phyloP scores from a whole-genome alignment of 2,888 invertebrate genomes.

The Philopedon plagiatum region DNA sequence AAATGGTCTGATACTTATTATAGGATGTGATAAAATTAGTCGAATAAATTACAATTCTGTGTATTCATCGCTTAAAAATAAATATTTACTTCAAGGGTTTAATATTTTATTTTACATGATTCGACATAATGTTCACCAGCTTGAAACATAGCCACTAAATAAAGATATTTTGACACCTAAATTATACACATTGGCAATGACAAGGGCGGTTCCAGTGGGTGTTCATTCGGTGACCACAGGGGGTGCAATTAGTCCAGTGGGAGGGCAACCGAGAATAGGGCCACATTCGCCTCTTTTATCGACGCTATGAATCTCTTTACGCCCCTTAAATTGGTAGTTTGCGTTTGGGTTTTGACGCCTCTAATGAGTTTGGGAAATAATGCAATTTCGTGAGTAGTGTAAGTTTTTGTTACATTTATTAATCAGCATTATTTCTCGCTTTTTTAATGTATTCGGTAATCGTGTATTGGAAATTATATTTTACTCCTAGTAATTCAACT shows the following conservation, averaged over 20 bases:
- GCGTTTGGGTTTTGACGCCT: slow-evolving; percentile 33
- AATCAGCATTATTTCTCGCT: no score
- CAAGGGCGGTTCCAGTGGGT: slow-evolving; percentile 53
- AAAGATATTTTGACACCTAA: slow-evolving; percentile 54
- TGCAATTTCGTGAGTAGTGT: neutral
- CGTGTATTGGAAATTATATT: no score
- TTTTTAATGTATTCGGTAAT: no score
- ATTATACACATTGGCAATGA: slow-evolving; percentile 56
- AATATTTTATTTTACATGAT: neutral
- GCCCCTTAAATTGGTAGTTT: slow-evolving; percentile 42
- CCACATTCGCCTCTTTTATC: slow-evolving; percentile 52
- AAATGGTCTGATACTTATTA: no score
- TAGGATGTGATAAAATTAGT: no score
- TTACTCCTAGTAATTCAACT: no score
- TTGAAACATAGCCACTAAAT: neutral
- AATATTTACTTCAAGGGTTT: no score
- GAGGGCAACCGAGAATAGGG: slow-evolving; percentile 51
- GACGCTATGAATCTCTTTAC: slow-evolving; percentile 38
- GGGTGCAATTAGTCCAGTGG: slow-evolving; percentile 58
- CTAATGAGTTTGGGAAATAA: slow-evolving; percentile 9
- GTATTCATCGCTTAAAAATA: no score
- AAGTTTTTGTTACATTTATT: no score
- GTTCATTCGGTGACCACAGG: slow-evolving; percentile 56
- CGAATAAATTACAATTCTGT: no score
- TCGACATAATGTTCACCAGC: neutral